Evolutionary conservation across 2,113 vertebrate species (phyloP).

Genomic region (Equus quagga): DNA sequence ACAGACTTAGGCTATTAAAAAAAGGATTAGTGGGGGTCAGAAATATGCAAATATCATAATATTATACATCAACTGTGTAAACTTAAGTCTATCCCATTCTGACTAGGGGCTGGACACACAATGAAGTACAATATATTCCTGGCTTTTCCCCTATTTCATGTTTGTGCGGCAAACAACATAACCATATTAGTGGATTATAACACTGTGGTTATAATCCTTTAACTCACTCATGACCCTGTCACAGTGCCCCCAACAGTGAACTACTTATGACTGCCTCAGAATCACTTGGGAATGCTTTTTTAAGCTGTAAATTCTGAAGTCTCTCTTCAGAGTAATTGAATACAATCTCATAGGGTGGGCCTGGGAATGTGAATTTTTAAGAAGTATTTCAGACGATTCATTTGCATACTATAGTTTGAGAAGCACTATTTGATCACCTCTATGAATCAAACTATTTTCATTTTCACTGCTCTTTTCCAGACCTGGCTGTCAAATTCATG

Average conservation of each 20-base stretch:
- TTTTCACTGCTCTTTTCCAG: background rate
- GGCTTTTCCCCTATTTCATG: background rate
- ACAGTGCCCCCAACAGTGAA: background rate
- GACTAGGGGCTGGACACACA: background rate
- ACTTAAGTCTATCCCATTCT: slow-evolving; percentile 5
- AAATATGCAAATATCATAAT: background rate
- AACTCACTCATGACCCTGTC: background rate
- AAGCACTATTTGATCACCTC: background rate
- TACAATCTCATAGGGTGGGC: background rate
- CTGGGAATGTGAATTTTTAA: background rate
- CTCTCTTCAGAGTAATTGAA: background rate
- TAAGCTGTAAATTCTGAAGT: background rate
- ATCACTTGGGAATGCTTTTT: background rate
- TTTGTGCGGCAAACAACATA: background rate
- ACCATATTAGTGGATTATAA: background rate
- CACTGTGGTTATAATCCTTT: background rate
- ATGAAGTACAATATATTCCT: background rate
- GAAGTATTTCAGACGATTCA: background rate
- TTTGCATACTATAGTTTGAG: background rate
- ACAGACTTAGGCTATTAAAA: background rate
- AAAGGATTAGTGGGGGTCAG: background rate
- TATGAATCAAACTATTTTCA: slow-evolving; percentile 35
- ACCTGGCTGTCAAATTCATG: background rate
- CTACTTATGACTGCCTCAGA: background rate
- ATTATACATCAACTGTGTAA: background rate